phyloP scores from a whole-genome alignment of 2,113 vertebrate genomes.

The Ailuropoda melanoleuca region DNA sequence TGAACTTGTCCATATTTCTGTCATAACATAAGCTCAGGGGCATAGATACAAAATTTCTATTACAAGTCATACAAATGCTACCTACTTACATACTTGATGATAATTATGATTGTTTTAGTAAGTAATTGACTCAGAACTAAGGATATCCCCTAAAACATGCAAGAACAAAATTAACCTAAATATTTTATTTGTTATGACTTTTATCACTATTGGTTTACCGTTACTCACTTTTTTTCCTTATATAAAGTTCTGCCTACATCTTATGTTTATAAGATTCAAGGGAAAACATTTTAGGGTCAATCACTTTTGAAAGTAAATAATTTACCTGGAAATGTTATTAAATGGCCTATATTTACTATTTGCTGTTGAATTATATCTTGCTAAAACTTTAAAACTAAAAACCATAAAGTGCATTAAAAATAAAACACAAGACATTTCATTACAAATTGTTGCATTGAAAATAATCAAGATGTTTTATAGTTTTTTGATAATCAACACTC shows the following conservation, averaged over 20 bases:
- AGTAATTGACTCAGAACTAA: background rate
- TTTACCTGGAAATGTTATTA: background rate
- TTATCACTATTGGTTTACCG: background rate
- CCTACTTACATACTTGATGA: background rate
- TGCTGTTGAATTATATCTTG: background rate
- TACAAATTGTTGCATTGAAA: background rate
- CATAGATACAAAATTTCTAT: background rate
- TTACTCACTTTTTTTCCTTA: background rate
- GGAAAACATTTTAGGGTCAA: background rate
- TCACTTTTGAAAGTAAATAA: background rate
- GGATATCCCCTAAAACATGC: background rate
- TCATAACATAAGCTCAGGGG: background rate
- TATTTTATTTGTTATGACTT: background rate
- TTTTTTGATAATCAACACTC: background rate
- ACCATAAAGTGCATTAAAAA: background rate
- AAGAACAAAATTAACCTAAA: background rate
- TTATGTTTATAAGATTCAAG: background rate
- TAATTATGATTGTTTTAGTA: background rate
- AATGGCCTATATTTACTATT: background rate
- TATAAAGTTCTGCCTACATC: background rate
- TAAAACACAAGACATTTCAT: background rate
- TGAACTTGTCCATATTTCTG: background rate
- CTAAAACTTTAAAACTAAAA: slow-evolving; percentile 1
- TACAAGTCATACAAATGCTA: background rate
- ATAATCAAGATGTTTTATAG: background rate